A percentile compares a stretch with the other conserved stretches of the same genome.
These are phyloP conservation scores for Lates calcarifer DNA, from an alignment of 2,113 vertebrate genomes.

Conservation along the genomic window DNA sequence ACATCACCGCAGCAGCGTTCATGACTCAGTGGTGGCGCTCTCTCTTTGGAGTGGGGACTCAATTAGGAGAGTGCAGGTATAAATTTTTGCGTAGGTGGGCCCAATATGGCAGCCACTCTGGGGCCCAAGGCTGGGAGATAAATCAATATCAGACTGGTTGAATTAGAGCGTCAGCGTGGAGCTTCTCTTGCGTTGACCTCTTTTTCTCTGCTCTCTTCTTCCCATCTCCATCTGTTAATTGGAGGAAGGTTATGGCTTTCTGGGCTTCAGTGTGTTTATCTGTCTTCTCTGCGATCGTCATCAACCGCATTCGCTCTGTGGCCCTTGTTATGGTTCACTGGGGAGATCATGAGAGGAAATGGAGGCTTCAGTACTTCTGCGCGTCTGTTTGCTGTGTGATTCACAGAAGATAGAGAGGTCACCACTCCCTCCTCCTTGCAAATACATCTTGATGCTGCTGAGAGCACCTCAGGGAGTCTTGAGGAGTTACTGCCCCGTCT, in stretches of 20 bases:
- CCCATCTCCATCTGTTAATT: conserved; percentile 72
- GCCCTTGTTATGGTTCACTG: conserved; percentile 11
- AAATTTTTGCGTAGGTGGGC: conserved; percentile 77
- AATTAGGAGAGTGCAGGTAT: conserved; percentile 78
- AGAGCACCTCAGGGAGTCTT: conserved; percentile 39
- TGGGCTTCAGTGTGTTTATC: conserved; percentile 32
- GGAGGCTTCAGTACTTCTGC: conserved; percentile 9
- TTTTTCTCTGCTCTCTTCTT: conserved; percentile 19
- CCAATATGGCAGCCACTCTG: conserved; percentile 70
- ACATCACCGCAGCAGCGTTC: conserved; percentile 18
- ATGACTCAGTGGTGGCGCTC: conserved; percentile 50
- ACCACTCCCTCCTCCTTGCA: neutral
- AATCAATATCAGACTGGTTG: conserved; percentile 72
- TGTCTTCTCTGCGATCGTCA: conserved; percentile 7
- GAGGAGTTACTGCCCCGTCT: conserved; percentile 31
- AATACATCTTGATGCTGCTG: conserved; percentile 23
- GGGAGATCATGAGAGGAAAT: conserved; percentile 54
- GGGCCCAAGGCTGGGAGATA: conserved; percentile 52
- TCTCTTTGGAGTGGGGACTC: conserved; percentile 47
- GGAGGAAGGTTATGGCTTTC: conserved; percentile 42
- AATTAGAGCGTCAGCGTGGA: conserved; percentile 47
- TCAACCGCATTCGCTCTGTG: conserved; percentile 12
- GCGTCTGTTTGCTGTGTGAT: conserved; percentile 45
- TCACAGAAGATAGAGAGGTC: conserved; percentile 46
- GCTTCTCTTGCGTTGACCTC: conserved; percentile 29